phyloP scores from a whole-genome alignment of 1,140 invertebrate species.

The Drosophila ficusphila region DNA sequence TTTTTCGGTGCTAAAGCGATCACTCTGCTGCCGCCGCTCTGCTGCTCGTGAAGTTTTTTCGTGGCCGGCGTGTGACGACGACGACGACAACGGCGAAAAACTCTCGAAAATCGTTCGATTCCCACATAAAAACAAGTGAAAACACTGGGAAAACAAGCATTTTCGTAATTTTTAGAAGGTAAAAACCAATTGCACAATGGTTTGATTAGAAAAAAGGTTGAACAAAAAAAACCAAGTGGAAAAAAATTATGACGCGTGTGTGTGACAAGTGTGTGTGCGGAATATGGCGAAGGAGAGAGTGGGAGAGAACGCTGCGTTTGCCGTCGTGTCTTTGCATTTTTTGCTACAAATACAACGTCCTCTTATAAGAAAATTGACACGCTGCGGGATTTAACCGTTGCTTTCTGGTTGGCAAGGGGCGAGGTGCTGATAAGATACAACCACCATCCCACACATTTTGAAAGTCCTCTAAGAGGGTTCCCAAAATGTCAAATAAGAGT shows the following conservation, averaged over 20 bases:
- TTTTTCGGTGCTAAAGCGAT: conserved; percentile 29
- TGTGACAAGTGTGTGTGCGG: conserved; percentile 67
- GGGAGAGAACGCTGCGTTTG: conserved; percentile 50
- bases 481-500: neutral
- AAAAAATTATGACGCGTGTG: conserved; percentile 58
- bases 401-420: conserved; percentile 17
- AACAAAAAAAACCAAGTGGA: conserved; percentile 18
- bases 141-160: conserved; percentile 1
- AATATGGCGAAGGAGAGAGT: conserved; percentile 7
- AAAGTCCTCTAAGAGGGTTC: no score
- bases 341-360: conserved; percentile 65
- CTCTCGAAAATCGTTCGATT: conserved; percentile 42
- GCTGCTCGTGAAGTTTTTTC: conserved; percentile 62
- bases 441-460: no score
- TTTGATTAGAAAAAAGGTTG: neutral
- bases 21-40: conserved; percentile 49
- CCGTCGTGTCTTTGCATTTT: conserved; percentile 77
- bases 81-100: conserved; percentile 48
- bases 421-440: neutral
- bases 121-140: conserved; percentile 29
- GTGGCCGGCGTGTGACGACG: conserved; percentile 68
- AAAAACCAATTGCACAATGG: conserved; percentile 47
- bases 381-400: conserved; percentile 24
- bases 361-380: conserved; percentile 43
- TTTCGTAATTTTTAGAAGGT: conserved; percentile 33